Evolutionary conservation across 1,140 invertebrate genomes (phyloP).

Genomic region (Pogonomyrmex barbatus): DNA sequence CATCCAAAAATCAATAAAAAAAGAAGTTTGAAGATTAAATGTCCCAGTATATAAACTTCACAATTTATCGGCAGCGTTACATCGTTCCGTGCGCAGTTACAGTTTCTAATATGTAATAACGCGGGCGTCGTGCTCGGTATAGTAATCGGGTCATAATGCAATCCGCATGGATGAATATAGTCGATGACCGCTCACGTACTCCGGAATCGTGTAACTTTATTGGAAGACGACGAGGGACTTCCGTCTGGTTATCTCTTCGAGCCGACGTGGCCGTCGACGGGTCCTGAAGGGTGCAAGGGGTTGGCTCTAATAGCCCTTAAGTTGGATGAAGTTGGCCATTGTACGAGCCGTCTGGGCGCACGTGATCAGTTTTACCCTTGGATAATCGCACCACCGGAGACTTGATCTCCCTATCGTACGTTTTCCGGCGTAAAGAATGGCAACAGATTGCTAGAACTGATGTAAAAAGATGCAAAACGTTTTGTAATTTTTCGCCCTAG

Average conservation of each 20-base stretch:
- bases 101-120: constrained; percentile 55
- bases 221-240: constrained; percentile 69
- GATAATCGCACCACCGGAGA: constrained; percentile 70
- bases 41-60: background rate
- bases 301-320: constrained; percentile 76
- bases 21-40: constrained; percentile 27
- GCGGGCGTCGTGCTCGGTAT: constrained; percentile 66
- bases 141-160: constrained; percentile 74
- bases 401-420: constrained; percentile 52
- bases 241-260: constrained; percentile 77
- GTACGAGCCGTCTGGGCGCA: constrained; percentile 74
- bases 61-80: constrained; percentile 38
- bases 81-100: constrained; percentile 21
- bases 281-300: constrained; percentile 74
- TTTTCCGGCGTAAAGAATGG: constrained; percentile 2
- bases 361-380: constrained; percentile 77
- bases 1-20: background rate
- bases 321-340: constrained; percentile 77
- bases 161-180: constrained; percentile 69
- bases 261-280: constrained; percentile 66
- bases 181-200: constrained; percentile 70
- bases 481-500: background rate
- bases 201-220: constrained; percentile 75
- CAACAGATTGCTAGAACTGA: constrained; percentile 12
- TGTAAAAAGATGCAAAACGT: background rate